Evolutionary conservation across 2,113 vertebrate genomes (phyloP), one percentile per base, ranked within the genome.

Genomic region (Monopterus albus): DNA sequence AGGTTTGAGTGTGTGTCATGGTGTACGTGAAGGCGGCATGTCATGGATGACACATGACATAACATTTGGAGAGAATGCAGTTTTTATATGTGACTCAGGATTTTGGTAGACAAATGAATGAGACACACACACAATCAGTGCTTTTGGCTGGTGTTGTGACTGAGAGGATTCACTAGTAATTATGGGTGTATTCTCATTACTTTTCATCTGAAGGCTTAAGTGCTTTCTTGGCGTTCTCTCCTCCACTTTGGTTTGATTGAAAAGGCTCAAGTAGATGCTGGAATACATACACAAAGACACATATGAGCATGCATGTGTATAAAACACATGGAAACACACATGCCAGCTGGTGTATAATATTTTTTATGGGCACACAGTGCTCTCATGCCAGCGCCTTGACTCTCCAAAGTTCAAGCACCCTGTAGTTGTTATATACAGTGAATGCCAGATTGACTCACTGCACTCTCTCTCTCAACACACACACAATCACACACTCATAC

Each of bases 161-260:
- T 66, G 78, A 75, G 70, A 60, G 72, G 73, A 85, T 81, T 84
- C 76, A 72, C 67, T 26, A 28, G 75, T 87, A 82, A 83, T 86
- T 88, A 83, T 13, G 69, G 66, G 40, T 69, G 66, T 82, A 65
- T 79, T 80, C 79, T 80, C 83, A 89, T 91, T 75, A 83, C 79
- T 83, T 78, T 51, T 79, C 75, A 75, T 91, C 58, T 72, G 64
- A 80, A 63, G 64, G 65, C 78, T 86, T 78, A 87, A 90, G 86
- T 86, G 88, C 83, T 88, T 81, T 88, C 61, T 64, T 85, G 83
- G 81, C 85, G 43, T 71, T 70, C 65, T 57, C 49, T 60, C 36
- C 77, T 78, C 64, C 83, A 59, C 65, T 87, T 86, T 56, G 82
- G 62, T 81, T 82, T 84, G 83, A 91, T 88, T 87, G 87, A 87